Evolutionary conservation across 2,888 invertebrate species (phyloP), one percentile per base, ranked within the genome.

Genomic region (Callinectes sapidus): DNA sequence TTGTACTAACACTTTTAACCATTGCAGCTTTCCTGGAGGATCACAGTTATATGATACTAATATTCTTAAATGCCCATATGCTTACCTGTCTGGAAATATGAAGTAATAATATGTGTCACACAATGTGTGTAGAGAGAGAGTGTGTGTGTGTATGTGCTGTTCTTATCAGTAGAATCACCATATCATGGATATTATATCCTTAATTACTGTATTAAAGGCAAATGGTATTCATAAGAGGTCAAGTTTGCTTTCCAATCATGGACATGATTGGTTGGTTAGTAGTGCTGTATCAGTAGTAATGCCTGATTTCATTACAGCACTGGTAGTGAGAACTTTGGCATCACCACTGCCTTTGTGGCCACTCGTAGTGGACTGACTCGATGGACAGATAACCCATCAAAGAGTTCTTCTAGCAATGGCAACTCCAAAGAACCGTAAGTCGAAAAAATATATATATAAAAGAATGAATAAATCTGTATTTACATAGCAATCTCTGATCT

Each of bases 341-440:
- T 98, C 95, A 97, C 97, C 87, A 97, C 98, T 88, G 98, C 98
- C 1, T 99, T 98, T 96, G 96, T 99, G 95, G 97, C 98, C 86
- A 98, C 98, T 0, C 97, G 98, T 95, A 98, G 98, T 95, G 98
- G 98, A 0, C 96, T 99, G 3, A 98, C 98, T 0, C 96, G 98
- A 94, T 98, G 98, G 98, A 28, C 87, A 18, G 94, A 94, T 35
- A 55, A 91, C 35, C 81, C 81, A 14, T 81, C 81, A 35, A 35
- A 81, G 16, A 16, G 35, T 14, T 81, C 81, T 18, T 39, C 35
- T 6, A 35, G 66, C 2, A 61, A 89, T 14, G 39, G 39, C 3
- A 61, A 89, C 35, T 90, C 90, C 18, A 55, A 85, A 32, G 35
- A 90, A 66, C 91, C 81, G 90, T 90, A 81, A 90, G 90, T 71